Base-by-base conservation (phyloP, 2,888 invertebrate species). In the Drosophila tanythrix region DNA sequence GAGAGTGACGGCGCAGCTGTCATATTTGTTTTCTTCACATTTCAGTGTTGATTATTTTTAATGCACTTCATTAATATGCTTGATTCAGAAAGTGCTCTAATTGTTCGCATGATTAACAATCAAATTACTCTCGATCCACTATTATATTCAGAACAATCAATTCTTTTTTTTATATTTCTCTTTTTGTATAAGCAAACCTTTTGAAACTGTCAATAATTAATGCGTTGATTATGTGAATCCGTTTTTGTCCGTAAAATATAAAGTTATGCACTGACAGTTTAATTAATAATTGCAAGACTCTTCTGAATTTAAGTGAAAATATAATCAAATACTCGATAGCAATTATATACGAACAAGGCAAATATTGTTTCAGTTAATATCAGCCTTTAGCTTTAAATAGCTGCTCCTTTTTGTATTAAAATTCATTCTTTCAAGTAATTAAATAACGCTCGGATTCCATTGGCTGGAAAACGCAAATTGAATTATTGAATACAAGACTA, bases 41-140 rank as follows among this genome's bases (percentile, higher is more conserved):
- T 70, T 71, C 77, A 66, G 58, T 74, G 79, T 66, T 86, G 81
- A 87, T 89, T 83, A 88, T 81, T 89, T 89, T 87, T 83, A 87
- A 88, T 89, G 80, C 76, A 62, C 53, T 74, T 75, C 79, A 89
- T 83, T 89, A 86, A 89, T 81, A 69, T 70, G 66, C 71, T 73
- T 74, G 80, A 88, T 76, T 86, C 70, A 76, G 43, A 60, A 66
- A 66, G n/a, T 46, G 35, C 61, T 50, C 51, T 36, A 55, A 72
- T 70, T 76, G 63, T 33, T 51, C 65, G 46, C 60, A 21, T 60
- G 60, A 69, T 77, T 68, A 60, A 63, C 38, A 21, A 33, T 36
- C 25, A 51, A 59, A 70, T 29, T 53, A 21, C 18, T 51, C 50
- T 21, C 29, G 25, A 1, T 25, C 8, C 25, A 15, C 2, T 2